These are phyloP conservation scores for Microtus agrestis DNA, from an alignment of 2,797 vertebrate genomes.

Conservation along the genomic window DNA sequence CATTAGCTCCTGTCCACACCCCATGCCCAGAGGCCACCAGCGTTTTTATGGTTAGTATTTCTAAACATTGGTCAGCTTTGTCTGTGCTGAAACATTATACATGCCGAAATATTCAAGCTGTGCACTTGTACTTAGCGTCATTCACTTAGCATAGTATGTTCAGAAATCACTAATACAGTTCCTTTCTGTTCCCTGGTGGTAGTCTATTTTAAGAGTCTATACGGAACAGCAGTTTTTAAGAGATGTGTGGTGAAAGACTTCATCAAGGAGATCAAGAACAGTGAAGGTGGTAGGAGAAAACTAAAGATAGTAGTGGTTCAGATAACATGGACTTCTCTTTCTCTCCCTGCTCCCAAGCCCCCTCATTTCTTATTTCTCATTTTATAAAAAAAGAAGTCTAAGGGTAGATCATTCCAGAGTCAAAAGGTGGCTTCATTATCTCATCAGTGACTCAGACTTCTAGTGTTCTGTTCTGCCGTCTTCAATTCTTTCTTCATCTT, in stretches of 20 bases:
- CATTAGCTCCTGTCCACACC: neutral
- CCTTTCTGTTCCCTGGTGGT: neutral
- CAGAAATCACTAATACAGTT: neutral
- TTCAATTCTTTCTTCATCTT: neutral
- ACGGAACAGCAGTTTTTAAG: constrained; percentile 17
- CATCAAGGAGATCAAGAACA: constrained; percentile 11
- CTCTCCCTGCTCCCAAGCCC: neutral
- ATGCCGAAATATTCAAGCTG: neutral
- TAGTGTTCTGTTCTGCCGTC: neutral
- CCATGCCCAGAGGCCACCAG: neutral
- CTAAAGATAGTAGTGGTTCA: neutral
- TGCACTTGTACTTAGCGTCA: neutral
- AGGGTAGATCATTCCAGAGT: neutral
- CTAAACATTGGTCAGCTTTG: neutral
- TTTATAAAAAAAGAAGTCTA: neutral
- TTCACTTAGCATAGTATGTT: neutral
- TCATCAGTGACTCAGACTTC: neutral
- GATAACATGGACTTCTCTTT: neutral
- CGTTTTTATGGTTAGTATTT: neutral
- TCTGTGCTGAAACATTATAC: neutral
- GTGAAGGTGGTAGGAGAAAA: constrained; percentile 1
- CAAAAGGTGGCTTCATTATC: neutral
- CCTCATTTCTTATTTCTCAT: neutral
- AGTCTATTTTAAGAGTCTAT: neutral
- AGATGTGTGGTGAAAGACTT: neutral